A percentile compares a stretch with the other conserved stretches of the same genome.
Evolutionary conservation across 2,113 vertebrate genomes (phyloP).

Genomic region (Silurus glanis): DNA sequence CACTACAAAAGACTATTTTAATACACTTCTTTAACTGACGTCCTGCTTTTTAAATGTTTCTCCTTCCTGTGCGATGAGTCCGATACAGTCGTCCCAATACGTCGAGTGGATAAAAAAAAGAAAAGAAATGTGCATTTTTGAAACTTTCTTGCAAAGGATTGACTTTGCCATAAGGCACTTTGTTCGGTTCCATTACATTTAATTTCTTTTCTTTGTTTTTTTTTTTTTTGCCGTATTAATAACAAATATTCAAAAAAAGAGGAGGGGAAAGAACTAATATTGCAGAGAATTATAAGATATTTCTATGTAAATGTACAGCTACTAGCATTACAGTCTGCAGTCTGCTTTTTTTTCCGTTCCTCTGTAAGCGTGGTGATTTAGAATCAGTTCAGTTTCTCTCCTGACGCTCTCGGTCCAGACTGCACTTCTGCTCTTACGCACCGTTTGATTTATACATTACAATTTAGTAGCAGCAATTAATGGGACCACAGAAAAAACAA

Average conservation of each 20-base stretch:
- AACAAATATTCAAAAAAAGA: slow-evolving; percentile 74
- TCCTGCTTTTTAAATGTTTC: slow-evolving; percentile 78
- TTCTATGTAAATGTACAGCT: slow-evolving; percentile 99
- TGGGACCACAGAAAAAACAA: background rate
- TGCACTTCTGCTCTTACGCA: slow-evolving; percentile 24
- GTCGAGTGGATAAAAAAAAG: slow-evolving; percentile 59
- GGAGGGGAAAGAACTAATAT: slow-evolving; percentile 82
- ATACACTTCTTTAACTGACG: slow-evolving; percentile 80
- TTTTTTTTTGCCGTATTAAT: slow-evolving; percentile 84
- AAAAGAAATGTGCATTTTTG: slow-evolving; percentile 46
- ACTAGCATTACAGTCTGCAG: slow-evolving; percentile 87
- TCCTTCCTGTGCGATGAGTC: slow-evolving; percentile 76
- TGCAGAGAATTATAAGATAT: slow-evolving; percentile 84
- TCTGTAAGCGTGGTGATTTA: slow-evolving; percentile 90
- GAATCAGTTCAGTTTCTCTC: slow-evolving; percentile 37
- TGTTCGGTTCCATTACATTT: slow-evolving; percentile 59
- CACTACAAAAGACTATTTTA: slow-evolving; percentile 77
- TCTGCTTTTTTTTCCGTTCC: slow-evolving; percentile 82
- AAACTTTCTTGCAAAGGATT: slow-evolving; percentile 75
- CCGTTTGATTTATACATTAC: slow-evolving; percentile 23
- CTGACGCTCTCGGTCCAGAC: slow-evolving; percentile 24
- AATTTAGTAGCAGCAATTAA: slow-evolving; percentile 22
- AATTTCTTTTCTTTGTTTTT: slow-evolving; percentile 68
- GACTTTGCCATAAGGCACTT: slow-evolving; percentile 83
- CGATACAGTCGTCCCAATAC: slow-evolving; percentile 74